Conservation (phyloP, 2,797 vertebrate species). For the Myripristis jacobus region DNA sequence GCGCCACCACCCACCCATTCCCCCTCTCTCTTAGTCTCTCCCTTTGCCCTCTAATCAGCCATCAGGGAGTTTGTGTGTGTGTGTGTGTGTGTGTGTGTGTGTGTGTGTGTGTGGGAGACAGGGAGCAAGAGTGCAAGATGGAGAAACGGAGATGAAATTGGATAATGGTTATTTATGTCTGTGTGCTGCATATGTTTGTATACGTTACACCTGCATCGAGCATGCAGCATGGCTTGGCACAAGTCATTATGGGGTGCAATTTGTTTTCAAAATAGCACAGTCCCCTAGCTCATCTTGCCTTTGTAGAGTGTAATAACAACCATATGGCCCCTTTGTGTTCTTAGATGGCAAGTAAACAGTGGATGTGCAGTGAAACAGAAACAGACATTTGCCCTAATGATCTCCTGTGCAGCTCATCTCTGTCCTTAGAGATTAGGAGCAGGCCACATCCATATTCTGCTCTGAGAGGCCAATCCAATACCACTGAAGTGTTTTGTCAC, state of each 20-base stretch:
- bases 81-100: slow-evolving; percentile 9
- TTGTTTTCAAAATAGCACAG: slow-evolving; percentile 50
- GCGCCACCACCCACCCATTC: background rate
- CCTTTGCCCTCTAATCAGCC: slow-evolving; percentile 66
- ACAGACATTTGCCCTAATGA: slow-evolving; percentile 73
- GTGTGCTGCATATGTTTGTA: slow-evolving; percentile 18
- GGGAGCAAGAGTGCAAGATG: background rate
- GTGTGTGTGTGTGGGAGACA: background rate
- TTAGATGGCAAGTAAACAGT: slow-evolving; percentile 56
- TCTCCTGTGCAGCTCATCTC: slow-evolving; percentile 52
- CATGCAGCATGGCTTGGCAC: slow-evolving; percentile 22
- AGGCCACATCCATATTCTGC: slow-evolving; percentile 41
- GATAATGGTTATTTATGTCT: background rate
- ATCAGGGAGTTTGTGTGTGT: slow-evolving; percentile 40
- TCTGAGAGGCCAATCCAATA: slow-evolving; percentile 54
- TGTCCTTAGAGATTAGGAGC: slow-evolving; percentile 64
- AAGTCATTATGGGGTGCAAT: slow-evolving; percentile 30
- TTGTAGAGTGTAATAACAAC: slow-evolving; percentile 40
- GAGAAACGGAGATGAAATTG: background rate
- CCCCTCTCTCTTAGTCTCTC: slow-evolving; percentile 16
- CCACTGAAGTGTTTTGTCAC: slow-evolving; percentile 43
- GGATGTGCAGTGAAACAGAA: slow-evolving; percentile 68
- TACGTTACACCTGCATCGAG: slow-evolving; percentile 7
- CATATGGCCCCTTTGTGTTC: slow-evolving; percentile 61
- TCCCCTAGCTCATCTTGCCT: slow-evolving; percentile 29